Conservation (phyloP, 2,113 vertebrate genomes). For the Elgaria multicarinata region DNA sequence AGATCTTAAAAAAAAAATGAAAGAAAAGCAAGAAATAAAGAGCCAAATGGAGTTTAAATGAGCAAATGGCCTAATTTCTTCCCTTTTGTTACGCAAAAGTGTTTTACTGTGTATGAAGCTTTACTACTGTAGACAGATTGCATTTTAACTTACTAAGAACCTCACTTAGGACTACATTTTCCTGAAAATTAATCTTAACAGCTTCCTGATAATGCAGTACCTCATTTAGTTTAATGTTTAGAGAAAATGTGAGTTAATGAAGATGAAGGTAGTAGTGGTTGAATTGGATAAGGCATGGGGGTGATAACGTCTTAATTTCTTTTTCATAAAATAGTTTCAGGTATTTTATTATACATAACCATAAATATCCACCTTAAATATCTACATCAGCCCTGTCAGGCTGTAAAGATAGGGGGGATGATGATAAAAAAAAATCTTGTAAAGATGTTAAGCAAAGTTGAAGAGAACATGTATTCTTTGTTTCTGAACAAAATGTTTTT, state of each 20-base stretch:
- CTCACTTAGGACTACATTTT: slow-evolving; percentile 16
- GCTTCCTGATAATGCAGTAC: slow-evolving; percentile 10
- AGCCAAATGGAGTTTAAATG: neutral
- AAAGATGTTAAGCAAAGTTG: neutral
- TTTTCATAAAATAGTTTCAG: neutral
- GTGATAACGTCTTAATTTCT: neutral
- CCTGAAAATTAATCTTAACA: slow-evolving; percentile 20
- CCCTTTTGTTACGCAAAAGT: slow-evolving; percentile 5
- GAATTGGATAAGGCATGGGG: neutral
- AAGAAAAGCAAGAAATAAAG: neutral
- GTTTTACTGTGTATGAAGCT: slow-evolving; percentile 30
- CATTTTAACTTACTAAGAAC: slow-evolving; percentile 15
- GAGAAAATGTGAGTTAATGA: slow-evolving; percentile 7
- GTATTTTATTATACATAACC: accelerated
- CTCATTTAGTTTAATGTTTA: neutral
- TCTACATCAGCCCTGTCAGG: neutral
- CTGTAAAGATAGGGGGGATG: neutral
- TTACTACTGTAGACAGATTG: slow-evolving; percentile 16
- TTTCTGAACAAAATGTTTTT: neutral
- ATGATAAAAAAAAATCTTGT: neutral
- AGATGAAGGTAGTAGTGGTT: neutral
- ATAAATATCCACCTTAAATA: slow-evolving; percentile 8
- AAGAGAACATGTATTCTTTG: neutral
- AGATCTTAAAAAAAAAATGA: neutral
- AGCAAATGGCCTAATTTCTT: slow-evolving; percentile 32